Conservation (phyloP, 2,113 vertebrate species). For the Formicarius rufipectus region DNA sequence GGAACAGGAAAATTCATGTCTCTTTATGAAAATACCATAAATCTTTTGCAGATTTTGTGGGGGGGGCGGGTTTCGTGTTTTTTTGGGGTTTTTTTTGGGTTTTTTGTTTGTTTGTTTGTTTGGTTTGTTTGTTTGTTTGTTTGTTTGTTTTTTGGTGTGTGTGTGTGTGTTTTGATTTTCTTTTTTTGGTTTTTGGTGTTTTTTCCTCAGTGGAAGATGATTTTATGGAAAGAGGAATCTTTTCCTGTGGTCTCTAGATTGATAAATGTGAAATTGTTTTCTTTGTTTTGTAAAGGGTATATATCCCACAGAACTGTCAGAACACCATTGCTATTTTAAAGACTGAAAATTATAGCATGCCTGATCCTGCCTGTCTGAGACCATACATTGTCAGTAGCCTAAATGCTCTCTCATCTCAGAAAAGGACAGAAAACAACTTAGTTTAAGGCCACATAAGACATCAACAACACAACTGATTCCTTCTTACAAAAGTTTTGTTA, state of each 20-base stretch:
- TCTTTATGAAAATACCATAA: neutral
- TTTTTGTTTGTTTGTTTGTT: no score
- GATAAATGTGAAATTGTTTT: neutral
- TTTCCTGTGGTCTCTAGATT: neutral
- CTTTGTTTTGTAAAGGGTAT: neutral
- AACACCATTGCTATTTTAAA: neutral
- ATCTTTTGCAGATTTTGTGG: neutral
- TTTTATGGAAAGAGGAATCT: neutral
- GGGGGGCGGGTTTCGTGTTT: no score
- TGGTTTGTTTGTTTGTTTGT: no score
- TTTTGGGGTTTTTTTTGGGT: no score
- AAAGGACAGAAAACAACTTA: neutral
- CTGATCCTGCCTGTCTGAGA: neutral
- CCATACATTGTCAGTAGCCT: neutral
- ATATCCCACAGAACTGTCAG: neutral
- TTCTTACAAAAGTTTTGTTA: neutral
- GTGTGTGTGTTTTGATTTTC: no score
- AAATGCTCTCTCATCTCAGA: neutral
- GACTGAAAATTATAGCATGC: constrained; percentile 9
- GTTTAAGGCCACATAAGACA: neutral
- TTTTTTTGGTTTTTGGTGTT: no score
- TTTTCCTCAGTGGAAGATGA: neutral
- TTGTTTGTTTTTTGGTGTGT: no score
- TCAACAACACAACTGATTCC: neutral
- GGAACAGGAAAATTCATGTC: neutral